phyloP scores from a whole-genome alignment of 2,888 invertebrate species.

The Dryocosmus kuriphilus region DNA sequence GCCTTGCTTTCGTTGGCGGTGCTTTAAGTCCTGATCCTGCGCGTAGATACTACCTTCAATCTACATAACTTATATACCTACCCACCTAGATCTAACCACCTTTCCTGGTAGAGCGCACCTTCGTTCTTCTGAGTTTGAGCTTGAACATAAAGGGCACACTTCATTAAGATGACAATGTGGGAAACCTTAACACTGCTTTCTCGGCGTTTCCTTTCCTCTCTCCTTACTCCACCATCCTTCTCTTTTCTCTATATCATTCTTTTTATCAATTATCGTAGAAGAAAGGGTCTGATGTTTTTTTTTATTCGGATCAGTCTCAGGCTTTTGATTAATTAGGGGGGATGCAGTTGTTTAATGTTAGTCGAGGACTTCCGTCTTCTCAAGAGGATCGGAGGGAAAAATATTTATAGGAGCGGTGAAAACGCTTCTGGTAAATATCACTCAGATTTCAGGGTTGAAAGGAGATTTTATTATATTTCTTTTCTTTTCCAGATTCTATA shows the following conservation, averaged over 20 bases:
- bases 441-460: not conserved
- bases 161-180: constrained; percentile 58
- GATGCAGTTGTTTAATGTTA: not conserved
- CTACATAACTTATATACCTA: constrained; percentile 45
- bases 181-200: constrained; percentile 42
- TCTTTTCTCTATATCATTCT: constrained; percentile 17
- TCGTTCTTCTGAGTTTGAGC: constrained; percentile 7
- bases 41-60: constrained; percentile 30
- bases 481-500: too few species aligned
- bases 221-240: not conserved
- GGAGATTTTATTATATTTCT: too few species aligned
- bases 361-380: not conserved
- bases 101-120: constrained; percentile 33
- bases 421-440: not conserved
- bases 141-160: constrained; percentile 55
- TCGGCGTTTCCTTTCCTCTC: constrained; percentile 34
- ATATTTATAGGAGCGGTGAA: not conserved
- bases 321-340: not conserved
- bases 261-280: not conserved
- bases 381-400: not conserved
- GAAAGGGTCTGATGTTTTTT: not conserved
- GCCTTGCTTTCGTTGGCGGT: constrained; percentile 51
- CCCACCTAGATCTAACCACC: constrained; percentile 45
- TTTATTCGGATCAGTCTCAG: not conserved
- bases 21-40: constrained; percentile 11